Evolutionary conservation across 2,113 vertebrate species (phyloP).

Genomic region (Laterallus jamaicensis): DNA sequence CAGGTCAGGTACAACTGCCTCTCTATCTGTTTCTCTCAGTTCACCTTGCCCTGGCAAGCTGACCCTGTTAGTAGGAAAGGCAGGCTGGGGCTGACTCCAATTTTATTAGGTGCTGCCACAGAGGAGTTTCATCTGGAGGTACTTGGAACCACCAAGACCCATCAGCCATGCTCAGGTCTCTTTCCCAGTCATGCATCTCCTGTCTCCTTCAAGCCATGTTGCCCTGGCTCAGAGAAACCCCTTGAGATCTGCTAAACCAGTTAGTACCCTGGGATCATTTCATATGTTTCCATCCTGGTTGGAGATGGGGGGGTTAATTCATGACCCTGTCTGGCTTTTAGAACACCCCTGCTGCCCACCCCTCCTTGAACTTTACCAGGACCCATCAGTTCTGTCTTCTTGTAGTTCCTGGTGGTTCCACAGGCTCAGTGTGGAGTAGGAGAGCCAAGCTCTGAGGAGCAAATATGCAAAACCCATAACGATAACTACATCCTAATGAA

Average conservation of each 20-base stretch:
- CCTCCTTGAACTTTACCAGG: background rate
- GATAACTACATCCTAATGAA: background rate
- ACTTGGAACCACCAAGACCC: background rate
- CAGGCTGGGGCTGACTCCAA: background rate
- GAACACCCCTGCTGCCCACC: background rate
- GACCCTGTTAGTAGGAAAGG: background rate
- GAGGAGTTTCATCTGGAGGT: background rate
- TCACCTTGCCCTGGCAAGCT: background rate
- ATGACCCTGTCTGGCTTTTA: background rate
- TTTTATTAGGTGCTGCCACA: background rate
- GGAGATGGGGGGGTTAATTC: background rate
- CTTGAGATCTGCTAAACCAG: background rate
- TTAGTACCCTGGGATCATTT: background rate
- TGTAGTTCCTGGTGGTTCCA: background rate
- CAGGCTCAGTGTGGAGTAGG: background rate
- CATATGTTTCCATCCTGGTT: background rate
- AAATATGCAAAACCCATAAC: background rate
- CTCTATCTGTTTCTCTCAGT: background rate
- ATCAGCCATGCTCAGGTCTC: background rate
- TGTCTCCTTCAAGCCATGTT: accelerated
- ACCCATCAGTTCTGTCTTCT: background rate
- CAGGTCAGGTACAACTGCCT: background rate
- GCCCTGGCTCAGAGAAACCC: background rate
- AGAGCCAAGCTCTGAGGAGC: background rate
- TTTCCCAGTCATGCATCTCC: background rate